A percentile compares a stretch with the other conserved stretches of the same genome.
These are phyloP conservation scores for Galemys pyrenaicus DNA, from an alignment of 2,113 vertebrate species.

Conservation along the genomic window DNA sequence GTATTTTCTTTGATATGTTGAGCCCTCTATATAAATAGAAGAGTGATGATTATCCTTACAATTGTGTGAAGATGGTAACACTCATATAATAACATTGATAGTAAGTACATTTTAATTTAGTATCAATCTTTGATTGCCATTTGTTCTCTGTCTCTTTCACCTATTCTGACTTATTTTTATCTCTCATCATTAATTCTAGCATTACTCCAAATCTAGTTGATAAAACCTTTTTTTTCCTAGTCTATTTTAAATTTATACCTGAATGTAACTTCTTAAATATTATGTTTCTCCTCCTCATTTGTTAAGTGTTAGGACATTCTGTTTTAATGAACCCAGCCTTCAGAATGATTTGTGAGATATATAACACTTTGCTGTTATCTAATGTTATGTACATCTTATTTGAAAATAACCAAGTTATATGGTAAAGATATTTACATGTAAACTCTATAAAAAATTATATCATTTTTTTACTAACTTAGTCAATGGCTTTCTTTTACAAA, in stretches of 20 bases:
- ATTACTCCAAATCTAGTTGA: constrained; percentile 34
- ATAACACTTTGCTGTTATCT: background rate
- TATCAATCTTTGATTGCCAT: constrained; percentile 3
- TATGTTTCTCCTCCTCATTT: constrained; percentile 12
- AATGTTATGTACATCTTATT: background rate
- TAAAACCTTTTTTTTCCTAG: constrained; percentile 38
- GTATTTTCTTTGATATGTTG: constrained; percentile 43
- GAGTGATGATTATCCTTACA: constrained; percentile 18
- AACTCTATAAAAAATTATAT: constrained; percentile 68
- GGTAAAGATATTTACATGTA: constrained; percentile 52
- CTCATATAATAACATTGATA: background rate
- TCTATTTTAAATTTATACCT: constrained; percentile 35
- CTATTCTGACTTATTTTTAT: constrained; percentile 18
- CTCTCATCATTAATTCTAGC: constrained; percentile 13
- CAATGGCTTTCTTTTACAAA: background rate
- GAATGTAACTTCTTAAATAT: background rate
- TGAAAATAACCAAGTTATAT: constrained; percentile 42
- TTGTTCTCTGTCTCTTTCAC: constrained; percentile 62
- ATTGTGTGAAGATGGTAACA: background rate
- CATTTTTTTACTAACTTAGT: background rate
- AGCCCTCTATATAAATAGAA: constrained; percentile 35
- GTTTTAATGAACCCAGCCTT: constrained; percentile 56
- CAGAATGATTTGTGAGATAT: constrained; percentile 41
- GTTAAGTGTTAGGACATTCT: constrained; percentile 43
- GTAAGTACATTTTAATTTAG: constrained; percentile 15